Evolutionary conservation across 2,797 vertebrate species (phyloP).

Genomic region (Nasua narica): DNA sequence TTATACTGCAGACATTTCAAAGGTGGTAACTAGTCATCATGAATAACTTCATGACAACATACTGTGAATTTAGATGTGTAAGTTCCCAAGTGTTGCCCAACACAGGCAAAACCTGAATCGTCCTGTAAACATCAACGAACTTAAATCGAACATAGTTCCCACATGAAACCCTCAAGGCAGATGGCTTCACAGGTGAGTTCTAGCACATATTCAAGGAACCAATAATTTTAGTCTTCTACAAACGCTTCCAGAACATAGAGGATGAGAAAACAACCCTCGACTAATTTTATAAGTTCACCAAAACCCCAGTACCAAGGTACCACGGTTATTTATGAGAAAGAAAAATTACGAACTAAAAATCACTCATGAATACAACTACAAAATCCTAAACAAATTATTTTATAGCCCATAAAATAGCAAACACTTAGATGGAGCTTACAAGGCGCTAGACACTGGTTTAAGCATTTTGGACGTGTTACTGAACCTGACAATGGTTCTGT

Average conservation of each 20-base stretch:
- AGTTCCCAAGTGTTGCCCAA: neutral
- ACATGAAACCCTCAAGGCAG: neutral
- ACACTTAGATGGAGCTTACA: neutral
- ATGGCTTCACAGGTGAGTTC: neutral
- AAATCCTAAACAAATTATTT: neutral
- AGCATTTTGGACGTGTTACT: neutral
- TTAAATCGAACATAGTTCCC: neutral
- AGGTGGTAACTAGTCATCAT: neutral
- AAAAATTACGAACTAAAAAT: conserved; percentile 28
- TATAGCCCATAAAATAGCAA: neutral
- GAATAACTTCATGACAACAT: neutral
- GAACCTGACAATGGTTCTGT: neutral
- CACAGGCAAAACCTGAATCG: neutral
- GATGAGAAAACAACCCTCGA: neutral
- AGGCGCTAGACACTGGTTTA: neutral
- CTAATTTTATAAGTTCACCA: neutral
- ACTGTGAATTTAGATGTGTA: neutral
- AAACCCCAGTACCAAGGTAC: neutral
- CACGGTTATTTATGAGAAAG: neutral
- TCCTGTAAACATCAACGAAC: neutral
- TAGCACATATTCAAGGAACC: neutral
- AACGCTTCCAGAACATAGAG: neutral
- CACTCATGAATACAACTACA: neutral
- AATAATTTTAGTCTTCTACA: neutral
- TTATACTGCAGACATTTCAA: neutral